A percentile compares a stretch with the other conserved stretches of the same genome.
These are phyloP conservation scores for Alaudala cheleensis DNA, from an alignment of 2,113 vertebrate species.

Conservation along the genomic window DNA sequence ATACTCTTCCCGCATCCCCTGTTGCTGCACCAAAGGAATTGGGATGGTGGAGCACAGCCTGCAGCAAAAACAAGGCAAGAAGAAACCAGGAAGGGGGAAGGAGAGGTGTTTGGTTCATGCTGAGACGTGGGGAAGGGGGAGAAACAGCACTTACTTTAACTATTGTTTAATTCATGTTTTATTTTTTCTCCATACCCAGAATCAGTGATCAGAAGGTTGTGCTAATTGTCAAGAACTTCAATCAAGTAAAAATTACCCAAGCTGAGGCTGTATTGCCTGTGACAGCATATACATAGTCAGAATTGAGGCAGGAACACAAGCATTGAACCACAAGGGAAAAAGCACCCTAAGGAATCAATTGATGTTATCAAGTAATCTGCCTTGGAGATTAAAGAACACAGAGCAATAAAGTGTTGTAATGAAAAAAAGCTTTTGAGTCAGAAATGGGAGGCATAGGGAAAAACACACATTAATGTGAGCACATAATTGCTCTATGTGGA, in stretches of 20 bases:
- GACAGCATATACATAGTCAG: neutral
- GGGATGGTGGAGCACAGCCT: neutral
- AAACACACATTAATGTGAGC: conserved; percentile 21
- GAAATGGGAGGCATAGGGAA: conserved; percentile 23
- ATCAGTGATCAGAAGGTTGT: neutral
- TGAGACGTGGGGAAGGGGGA: neutral
- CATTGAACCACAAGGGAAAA: neutral
- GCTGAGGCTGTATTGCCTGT: neutral
- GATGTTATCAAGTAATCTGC: conserved; percentile 38
- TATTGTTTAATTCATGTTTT: neutral
- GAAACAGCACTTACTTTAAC: neutral
- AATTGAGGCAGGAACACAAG: neutral
- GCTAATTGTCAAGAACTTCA: neutral
- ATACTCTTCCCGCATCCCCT: neutral
- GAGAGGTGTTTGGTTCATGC: neutral
- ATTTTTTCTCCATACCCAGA: neutral
- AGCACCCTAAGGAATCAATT: conserved; percentile 48
- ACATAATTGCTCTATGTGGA: neutral
- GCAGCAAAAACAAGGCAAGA: neutral
- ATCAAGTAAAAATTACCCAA: neutral
- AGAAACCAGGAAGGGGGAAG: neutral
- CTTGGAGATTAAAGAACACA: conserved; percentile 34
- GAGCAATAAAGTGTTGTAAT: conserved; percentile 6
- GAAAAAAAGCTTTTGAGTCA: conserved; percentile 43
- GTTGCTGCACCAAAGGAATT: neutral